phyloP scores from a whole-genome alignment of 1,140 invertebrate species.

The Reticulitermes speratus region DNA sequence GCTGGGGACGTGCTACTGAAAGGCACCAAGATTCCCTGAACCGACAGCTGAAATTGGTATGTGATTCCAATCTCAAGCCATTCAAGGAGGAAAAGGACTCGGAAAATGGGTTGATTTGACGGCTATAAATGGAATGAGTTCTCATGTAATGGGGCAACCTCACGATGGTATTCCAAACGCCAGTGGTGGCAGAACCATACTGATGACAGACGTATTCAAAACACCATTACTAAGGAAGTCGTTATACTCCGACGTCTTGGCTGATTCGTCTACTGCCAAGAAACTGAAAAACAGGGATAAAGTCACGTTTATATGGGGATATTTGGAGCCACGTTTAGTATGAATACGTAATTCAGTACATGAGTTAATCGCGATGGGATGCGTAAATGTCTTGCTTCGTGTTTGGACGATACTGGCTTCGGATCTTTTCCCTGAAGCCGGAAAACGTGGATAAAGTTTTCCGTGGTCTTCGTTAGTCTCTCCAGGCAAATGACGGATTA shows the following conservation, averaged over 20 bases:
- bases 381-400: no score
- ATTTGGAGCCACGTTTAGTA: not conserved
- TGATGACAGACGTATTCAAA: not conserved
- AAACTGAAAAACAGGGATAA: not conserved
- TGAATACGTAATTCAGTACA: no score
- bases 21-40: not conserved
- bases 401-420: no score
- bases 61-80: conserved; percentile 36
- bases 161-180: not conserved
- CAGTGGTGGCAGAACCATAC: no score
- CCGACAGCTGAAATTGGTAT: conserved; percentile 34
- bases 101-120: conserved; percentile 36
- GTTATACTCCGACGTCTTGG: not conserved
- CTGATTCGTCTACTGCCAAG: not conserved
- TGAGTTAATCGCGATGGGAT: no score
- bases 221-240: not conserved
- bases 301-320: not conserved
- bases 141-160: conserved; percentile 30
- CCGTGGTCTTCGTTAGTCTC: no score
- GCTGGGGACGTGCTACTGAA: not conserved
- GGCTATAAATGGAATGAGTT: conserved; percentile 35
- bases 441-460: no score
- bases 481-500: no score
- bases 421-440: no score
- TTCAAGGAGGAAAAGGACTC: conserved; percentile 32